Base-by-base conservation (phyloP, 35 echinoderm and acorn worm species). In the Nesometra sesokonis region DNA sequence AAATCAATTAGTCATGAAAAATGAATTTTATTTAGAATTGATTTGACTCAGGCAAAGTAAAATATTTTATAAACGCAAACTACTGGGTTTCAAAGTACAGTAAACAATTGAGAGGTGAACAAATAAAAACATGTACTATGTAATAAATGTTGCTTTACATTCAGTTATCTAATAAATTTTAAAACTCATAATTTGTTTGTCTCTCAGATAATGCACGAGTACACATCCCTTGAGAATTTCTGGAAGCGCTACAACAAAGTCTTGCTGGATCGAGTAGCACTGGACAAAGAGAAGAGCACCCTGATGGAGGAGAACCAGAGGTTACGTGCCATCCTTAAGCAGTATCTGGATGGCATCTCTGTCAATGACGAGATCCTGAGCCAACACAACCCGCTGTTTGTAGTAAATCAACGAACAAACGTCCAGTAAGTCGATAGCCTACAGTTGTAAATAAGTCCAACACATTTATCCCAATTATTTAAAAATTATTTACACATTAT, bases 211-310 rank as follows among this genome's bases (percentile, higher is more conserved):
- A 99, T 99, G 96, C 96, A 99, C 76, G 90, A 99, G 52, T 99
- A 99, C 86, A 80, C 88, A 35, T 93, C 96, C 11, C 79, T 99
- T 31, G 96, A 99, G 85, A 99, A 99, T 85, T 99, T 99, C 89
- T 99, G 96, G 96, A 99, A 99, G 86, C 84, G 96, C 47, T 99
- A 99, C 86, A 99, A 99, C 85, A 99, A 99, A 85, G 93, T 94
- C 0, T 82, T 99, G 4, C 85, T 99, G 77, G 96, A 99, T 90
- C 92, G 86, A 80, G 96, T 99, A 19, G 96, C 93, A 43, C 31
- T 99, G 36, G 96, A 99, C 36, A 99, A 99, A 78, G 96, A 99
- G 87, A 93, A 81, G 47, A 90, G 87, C 1, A 99, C 92, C 13
- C 85, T 99, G 23, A 46, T 88, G 47, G 90, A 91, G 29, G 96